Base-by-base conservation (phyloP, 37 sponge, comb jelly and placozoan species). In the Spongilla lacustris region DNA sequence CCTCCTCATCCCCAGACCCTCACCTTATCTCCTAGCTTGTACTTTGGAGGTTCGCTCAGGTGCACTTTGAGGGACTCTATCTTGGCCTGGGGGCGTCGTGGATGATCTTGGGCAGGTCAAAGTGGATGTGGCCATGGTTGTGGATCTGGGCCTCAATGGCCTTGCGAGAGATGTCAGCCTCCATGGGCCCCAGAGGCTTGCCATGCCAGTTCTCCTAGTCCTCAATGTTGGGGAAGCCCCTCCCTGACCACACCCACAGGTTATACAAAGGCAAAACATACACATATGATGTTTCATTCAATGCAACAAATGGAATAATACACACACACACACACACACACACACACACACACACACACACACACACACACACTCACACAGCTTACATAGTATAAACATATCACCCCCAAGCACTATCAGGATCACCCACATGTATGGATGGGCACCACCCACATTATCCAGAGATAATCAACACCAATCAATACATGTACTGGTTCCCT, bases 81-180 rank as follows among this genome's bases (percentile, higher is more conserved):
- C 10, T 89, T 72, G n/a, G n/a, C n/a, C n/a, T n/a, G 28, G 96
- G 96, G 30, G 95, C 97, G 68, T 98, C 97, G 84, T 98, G 92
- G 2, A 41, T 34, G 66, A 96, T 50, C 12, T 84, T 36, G 49
- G 67, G 86, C 19, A 90, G 94, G 10, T 68, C 66, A 41, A 93
- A 21, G 17, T 83, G 85, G 22, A 90, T 85, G 28, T 93, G 93
- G 26, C 93, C 92, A n/a, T 76, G 87, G 81, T 95, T 92, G 35
- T 50, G 49, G 70, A 97, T 95, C 12, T 30, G 83, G 17, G 29
- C 80, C 83, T 91, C 78, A 35, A 96, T 74, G 30, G 94, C 92
- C 41, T 85, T 87, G 17, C 95, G 78, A 33, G 92, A 83, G 38
- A 50, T 70, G 27, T 77, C 93, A 2, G 94, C 74, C 58, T 58